Evolutionary conservation across 2,113 vertebrate species (phyloP).

Genomic region (Hippocampus zosterae): DNA sequence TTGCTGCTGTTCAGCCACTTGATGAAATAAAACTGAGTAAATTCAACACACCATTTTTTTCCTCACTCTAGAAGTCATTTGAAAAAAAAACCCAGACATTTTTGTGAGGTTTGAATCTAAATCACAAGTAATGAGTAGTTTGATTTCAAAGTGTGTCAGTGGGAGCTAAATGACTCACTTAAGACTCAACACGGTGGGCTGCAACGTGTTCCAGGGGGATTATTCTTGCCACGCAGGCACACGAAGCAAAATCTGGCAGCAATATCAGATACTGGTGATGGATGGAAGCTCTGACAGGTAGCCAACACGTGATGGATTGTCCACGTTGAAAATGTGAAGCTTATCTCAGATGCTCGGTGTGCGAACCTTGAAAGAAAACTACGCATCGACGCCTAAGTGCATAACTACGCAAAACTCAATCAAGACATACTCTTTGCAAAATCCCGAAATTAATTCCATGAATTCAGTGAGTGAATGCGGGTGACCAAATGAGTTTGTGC

Average conservation of each 20-base stretch:
- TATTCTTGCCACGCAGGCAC: slow-evolving; percentile 17
- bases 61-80: neutral
- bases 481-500: neutral
- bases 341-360: slow-evolving; percentile 2
- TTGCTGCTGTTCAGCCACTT: no score
- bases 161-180: slow-evolving; percentile 16
- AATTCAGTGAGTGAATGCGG: neutral
- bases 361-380: slow-evolving; percentile 45
- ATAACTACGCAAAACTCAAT: neutral
- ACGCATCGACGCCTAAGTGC: neutral
- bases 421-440: neutral
- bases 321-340: slow-evolving; percentile 39
- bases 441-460: neutral
- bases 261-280: slow-evolving; percentile 24
- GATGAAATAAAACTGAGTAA: no score
- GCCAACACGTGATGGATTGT: slow-evolving; percentile 38
- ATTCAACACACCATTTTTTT: no score
- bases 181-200: slow-evolving; percentile 22
- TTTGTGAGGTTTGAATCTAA: neutral
- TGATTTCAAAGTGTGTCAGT: neutral
- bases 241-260: neutral
- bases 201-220: slow-evolving; percentile 5
- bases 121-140: neutral
- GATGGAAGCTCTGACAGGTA: slow-evolving; percentile 22
- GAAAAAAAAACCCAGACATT: neutral